Evolutionary conservation across 1,140 invertebrate genomes (phyloP).

Genomic region (Pomacea maculata): DNA sequence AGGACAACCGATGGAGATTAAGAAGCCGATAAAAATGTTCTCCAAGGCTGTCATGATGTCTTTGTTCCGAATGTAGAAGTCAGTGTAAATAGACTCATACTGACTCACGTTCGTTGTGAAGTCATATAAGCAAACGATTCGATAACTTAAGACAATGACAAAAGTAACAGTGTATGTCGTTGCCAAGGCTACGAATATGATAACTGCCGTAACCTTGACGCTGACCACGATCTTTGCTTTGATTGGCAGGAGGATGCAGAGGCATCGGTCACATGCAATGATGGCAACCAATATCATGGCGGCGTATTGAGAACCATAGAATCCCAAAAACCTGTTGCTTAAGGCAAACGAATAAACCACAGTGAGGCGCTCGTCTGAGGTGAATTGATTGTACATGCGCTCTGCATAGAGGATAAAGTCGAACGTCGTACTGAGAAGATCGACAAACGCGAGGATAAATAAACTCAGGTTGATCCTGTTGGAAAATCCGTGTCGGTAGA

Average conservation of each 20-base stretch:
- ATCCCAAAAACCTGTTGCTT: neutral
- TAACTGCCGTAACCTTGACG: neutral
- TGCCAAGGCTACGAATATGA: neutral
- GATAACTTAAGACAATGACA: neutral
- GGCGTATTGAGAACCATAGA: neutral
- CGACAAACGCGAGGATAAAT: neutral
- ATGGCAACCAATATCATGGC: neutral
- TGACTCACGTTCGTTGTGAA: neutral
- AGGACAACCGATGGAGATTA: constrained; percentile 1
- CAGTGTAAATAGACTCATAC: neutral
- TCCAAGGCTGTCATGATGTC: neutral
- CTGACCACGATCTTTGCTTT: neutral
- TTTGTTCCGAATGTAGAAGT: neutral
- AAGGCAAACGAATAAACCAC: neutral
- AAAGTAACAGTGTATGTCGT: neutral
- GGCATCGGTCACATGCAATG: neutral
- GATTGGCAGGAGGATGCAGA: constrained; percentile 2
- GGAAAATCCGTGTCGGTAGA: constrained; percentile 4
- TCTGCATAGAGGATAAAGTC: constrained; percentile 3
- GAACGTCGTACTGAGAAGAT: neutral
- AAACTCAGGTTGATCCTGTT: constrained; percentile 6
- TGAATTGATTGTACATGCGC: constrained; percentile 7
- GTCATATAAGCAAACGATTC: constrained; percentile 8
- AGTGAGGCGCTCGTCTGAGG: neutral
- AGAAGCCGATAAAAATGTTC: neutral